Conservation (phyloP, 1,140 invertebrate species). For the Atopsyche davidsoni region DNA sequence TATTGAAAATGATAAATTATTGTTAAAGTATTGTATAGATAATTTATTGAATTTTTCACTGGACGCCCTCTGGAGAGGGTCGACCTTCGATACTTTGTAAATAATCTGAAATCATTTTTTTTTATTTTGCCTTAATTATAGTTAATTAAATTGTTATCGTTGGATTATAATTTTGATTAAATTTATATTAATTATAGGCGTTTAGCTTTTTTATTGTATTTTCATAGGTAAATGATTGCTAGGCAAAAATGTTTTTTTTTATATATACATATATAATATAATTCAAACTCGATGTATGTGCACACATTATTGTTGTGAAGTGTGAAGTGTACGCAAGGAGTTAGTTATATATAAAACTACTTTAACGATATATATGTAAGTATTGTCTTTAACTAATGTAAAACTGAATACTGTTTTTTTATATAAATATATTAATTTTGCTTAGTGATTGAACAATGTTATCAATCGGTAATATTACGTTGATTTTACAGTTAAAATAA, state of each 20-base stretch:
- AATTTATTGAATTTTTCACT: constrained; percentile 26
- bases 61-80: not conserved
- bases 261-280: constrained; percentile 15
- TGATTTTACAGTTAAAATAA: not conserved
- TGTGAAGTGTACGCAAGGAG: constrained; percentile 25
- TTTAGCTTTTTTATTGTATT: constrained; percentile 28
- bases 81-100: constrained; percentile 14
- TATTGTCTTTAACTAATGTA: constrained; percentile 19
- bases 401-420: constrained; percentile 16
- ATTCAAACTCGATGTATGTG: constrained; percentile 10
- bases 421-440: constrained; percentile 13
- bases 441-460: constrained; percentile 12
- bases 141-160: constrained; percentile 22
- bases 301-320: constrained; percentile 28
- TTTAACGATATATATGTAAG: constrained; percentile 13
- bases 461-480: not conserved
- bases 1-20: constrained; percentile 22
- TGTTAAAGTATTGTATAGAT: constrained; percentile 31
- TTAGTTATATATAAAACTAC: constrained; percentile 17
- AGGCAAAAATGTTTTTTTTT: constrained; percentile 16
- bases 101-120: constrained; percentile 27
- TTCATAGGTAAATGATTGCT: constrained; percentile 19
- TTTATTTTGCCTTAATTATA: constrained; percentile 21
- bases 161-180: constrained; percentile 20
- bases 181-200: constrained; percentile 18